Base-by-base conservation (phyloP, 2,888 invertebrate species). In the Heliconius charithonia region DNA sequence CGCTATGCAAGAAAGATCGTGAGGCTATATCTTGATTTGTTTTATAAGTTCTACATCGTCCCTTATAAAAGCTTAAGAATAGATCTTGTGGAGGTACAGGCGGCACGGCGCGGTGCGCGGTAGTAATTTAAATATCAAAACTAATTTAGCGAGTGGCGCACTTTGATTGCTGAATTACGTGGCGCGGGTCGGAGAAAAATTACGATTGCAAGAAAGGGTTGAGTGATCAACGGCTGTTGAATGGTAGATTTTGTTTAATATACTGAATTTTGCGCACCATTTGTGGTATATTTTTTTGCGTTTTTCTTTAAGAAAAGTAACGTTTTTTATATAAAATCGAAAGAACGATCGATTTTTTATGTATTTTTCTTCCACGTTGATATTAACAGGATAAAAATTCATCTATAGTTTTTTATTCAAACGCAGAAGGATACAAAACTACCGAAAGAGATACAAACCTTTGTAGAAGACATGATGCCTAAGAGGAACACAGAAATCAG, bases 101-200 rank as follows among this genome's bases (percentile, higher is more conserved):
- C 87, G 88, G 91, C 89, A 32, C 72, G 79, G 27, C 22, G 32
- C 77, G 79, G 75, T 59, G 51, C 70, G 76, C 80, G 78, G 85
- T 87, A 85, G 89, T 90, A 88, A 93, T 94, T 93, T 93, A 92
- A 94, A 94, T 94, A 93, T 93, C 91, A 92, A 93, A 94, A 94
- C 93, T 93, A 93, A 94, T 93, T 93, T 91, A 91, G 87, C 85
- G 87, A 87, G 89, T 90, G 92, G 88, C 86, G 89, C 89, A 87
- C 89, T 91, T 92, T 91, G 92, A 92, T 92, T 93, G 83, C 85
- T 86, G 89, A 89, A 91, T 90, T 90, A 90, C 87, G 88, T 88
- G 88, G 59, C 22, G 76, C 74, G 81, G 82, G 63, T 63, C 63
- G 82, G 80, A 74, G 83, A 86, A 87, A 85, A 87, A 87, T 87